Base-by-base conservation (phyloP, 1,140 invertebrate genomes). In the Calliopsis andreniformis region DNA sequence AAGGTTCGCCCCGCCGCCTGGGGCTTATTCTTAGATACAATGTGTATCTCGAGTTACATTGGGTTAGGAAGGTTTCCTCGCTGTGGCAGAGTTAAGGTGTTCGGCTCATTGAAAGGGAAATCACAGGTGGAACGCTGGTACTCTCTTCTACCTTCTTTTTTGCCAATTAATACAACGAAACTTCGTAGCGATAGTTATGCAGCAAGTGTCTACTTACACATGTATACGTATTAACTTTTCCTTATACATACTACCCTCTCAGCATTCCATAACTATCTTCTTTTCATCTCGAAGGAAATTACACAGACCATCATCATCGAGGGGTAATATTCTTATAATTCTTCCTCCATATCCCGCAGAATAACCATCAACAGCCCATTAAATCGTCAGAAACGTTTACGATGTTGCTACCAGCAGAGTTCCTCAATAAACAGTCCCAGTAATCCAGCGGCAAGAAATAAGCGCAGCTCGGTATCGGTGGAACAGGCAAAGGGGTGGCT, bases 21-120 rank as follows among this genome's bases (percentile, higher is more conserved):
- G n/a, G 70, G 47, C 25, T 55, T 55, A 45, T 79, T 80, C 68
- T 47, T 35, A n/a, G 45, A 51, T 49, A 67, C 43, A 47, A 45
- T 45, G 64, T 47, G 35, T 10, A n/a, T 47, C 53, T 56, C n/a
- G 16, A 43, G 64, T 47, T 70, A 35, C 28, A 43, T 59, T 28
- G 10, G 25, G 28, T 58, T 45, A 69, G 25, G 6, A 32, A 32
- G 7, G n/a, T 18, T 42, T 55, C 18, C 5, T 35, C 45, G 45
- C 6, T 23, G 47, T 8, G n/a, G 14, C 32, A 30, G 32, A 59
- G 35, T 39, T n/a, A 18, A 39, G 32, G 32, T 59, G 56, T 59
- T n/a, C 32, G n/a, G 32, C 12, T 18, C 55, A 58, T 58, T 4
- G 18, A n/a, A 6, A 47, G 45, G 3, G 18, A 18, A n/a, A 5